These are phyloP conservation scores for Boleophthalmus pectinirostris DNA, from an alignment of 2,113 vertebrate genomes.

Conservation along the genomic window DNA sequence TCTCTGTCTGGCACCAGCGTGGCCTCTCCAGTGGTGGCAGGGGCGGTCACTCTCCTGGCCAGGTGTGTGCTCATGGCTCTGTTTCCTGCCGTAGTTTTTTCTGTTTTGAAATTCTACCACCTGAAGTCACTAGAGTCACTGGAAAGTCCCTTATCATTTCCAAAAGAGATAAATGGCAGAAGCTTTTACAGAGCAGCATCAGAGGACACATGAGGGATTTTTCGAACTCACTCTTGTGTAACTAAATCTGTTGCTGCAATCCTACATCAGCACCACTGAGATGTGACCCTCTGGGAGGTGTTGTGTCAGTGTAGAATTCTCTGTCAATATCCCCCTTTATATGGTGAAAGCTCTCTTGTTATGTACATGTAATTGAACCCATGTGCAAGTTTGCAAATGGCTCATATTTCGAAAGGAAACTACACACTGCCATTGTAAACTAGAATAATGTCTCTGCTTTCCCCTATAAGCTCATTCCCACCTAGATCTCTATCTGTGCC, in stretches of 20 bases:
- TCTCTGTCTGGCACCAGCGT: slow-evolving; percentile 97
- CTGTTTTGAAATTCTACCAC: neutral
- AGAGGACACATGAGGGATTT: neutral
- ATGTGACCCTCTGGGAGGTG: slow-evolving; percentile 23
- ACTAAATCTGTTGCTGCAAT: slow-evolving; percentile 23
- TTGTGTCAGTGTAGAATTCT: slow-evolving; percentile 14
- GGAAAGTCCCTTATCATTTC: neutral
- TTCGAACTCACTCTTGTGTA: slow-evolving; percentile 1
- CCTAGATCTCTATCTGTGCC: neutral
- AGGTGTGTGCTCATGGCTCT: slow-evolving; percentile 76
- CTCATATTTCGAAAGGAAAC: slow-evolving; percentile 28
- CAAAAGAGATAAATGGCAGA: neutral
- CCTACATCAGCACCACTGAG: slow-evolving; percentile 13
- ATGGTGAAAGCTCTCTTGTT: slow-evolving; percentile 20
- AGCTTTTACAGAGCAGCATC: neutral
- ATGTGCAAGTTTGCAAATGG: slow-evolving; percentile 16
- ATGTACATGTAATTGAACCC: slow-evolving; percentile 21
- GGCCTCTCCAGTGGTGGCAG: slow-evolving; percentile 97
- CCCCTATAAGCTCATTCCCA: slow-evolving; percentile 5
- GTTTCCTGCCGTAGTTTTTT: neutral
- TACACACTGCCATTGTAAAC: slow-evolving; percentile 13
- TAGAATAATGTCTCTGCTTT: slow-evolving; percentile 3
- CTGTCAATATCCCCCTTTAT: slow-evolving; percentile 6
- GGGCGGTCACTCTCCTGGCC: slow-evolving; percentile 92
- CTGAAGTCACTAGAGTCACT: neutral